Base-by-base conservation (phyloP, 2,113 vertebrate genomes). In the Oncorhynchus tshawytscha region DNA sequence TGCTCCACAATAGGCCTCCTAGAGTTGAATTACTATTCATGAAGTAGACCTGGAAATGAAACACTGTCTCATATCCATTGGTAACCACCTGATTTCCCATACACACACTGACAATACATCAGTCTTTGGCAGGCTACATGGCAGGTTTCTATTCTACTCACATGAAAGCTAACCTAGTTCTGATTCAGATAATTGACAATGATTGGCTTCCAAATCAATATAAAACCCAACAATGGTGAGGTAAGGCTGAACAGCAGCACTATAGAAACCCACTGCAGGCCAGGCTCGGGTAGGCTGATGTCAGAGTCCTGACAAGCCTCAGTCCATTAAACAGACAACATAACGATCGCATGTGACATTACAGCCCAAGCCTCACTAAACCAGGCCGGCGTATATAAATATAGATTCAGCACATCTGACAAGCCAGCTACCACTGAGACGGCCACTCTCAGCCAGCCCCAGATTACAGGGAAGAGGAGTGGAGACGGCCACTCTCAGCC, bases 251-350 rank as follows among this genome's bases (percentile, higher is more conserved):
- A 18, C n/a, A 12, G 54, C 71, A n/a, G 54, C 18, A 18, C 31
- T n/a, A 60, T 8, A 62, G 54, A n/a, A 54, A 54, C 12, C 16
- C 51, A 67, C 20, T 5, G 45, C 45, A 74, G 65, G 45, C 72
- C 77, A 70, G 67, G 60, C 51, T 80, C 29, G 70, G 54, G 68
- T 83, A 81, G 85, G 77, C 54, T 72, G 76, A 86, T 70, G 75
- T 80, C 89, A 90, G 82, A 78, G 78, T 80, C 75, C 62, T 84
- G 88, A 88, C 84, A 85, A 86, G 81, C 83, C 78, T 81, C 69
- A 69, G 27, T 89, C 83, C 84, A 87, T 86, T 90, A 78, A 79
- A 83, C 80, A 84, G 83, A 88, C 87, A 85, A 80, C 75, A 31
- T 60, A 62, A 24, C 24, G 75, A 68, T 12, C 71, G 81, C 81